Evolutionary conservation across 1,140 invertebrate genomes (phyloP).

Genomic region (Aporrectodea caliginosa): DNA sequence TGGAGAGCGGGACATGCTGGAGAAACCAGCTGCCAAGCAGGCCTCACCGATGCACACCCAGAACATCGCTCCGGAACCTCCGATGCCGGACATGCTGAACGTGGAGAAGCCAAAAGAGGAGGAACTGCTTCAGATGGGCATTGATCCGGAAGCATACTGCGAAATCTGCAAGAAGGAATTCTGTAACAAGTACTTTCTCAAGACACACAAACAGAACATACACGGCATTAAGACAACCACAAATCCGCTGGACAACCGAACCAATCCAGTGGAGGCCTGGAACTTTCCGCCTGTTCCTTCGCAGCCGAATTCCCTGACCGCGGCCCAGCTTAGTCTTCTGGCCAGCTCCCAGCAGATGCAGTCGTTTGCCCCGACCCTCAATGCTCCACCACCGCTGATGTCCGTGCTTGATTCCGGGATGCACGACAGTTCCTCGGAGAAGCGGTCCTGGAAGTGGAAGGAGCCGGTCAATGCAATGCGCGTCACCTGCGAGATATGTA

Average conservation of each 20-base stretch:
- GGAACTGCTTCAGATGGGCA: constrained; percentile 52
- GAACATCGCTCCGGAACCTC: constrained; percentile 8
- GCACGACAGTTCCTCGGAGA: not conserved
- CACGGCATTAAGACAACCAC: constrained; percentile 54
- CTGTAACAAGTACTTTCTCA: constrained; percentile 60
- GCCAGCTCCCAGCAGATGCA: not conserved
- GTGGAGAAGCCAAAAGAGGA: constrained; percentile 44
- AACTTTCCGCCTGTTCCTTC: constrained; percentile 48
- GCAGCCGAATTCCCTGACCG: not conserved
- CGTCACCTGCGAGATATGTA: constrained; percentile 93
- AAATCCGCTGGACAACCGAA: not conserved
- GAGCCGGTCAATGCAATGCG: constrained; percentile 55
- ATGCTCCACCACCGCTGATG: not conserved
- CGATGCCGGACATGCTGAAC: constrained; percentile 18
- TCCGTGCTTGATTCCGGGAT: not conserved
- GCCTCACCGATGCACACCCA: not conserved
- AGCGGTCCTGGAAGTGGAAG: constrained; percentile 44
- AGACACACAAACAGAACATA: constrained; percentile 63
- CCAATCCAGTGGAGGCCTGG: not conserved
- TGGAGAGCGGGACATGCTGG: constrained; percentile 5
- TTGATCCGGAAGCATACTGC: constrained; percentile 88
- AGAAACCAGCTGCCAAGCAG: not conserved
- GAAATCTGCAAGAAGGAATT: constrained; percentile 62
- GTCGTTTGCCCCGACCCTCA: not conserved
- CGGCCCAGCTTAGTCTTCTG: constrained; percentile 11